Evolutionary conservation across 2,113 vertebrate species (phyloP), one percentile per base, ranked within the genome.

Genomic region (Daphoenositta chrysoptera): DNA sequence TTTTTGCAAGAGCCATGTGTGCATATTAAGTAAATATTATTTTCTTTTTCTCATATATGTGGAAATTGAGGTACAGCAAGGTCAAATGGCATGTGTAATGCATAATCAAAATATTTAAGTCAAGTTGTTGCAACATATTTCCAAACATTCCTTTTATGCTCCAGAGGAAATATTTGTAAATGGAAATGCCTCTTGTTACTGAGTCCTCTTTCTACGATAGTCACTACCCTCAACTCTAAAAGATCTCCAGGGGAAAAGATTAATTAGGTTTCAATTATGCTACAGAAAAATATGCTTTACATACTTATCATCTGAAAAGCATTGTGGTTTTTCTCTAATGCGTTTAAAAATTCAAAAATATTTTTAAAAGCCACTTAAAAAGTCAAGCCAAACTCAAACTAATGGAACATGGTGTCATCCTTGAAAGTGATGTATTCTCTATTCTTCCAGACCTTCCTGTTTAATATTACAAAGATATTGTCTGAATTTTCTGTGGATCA

Each of bases 331-430:
- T 98, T 97, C 95, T 97, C 96, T 97, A 97, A 98, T 97, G 97
- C 97, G 93, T 98, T 98, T 98, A 97, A 98, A 98, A 97, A 98
- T 97, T 98, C 97, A 98, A 96, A 98, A 97, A 97, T 98, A 97
- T 98, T 98, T 98, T 98, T 97, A 95, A 98, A 98, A 98, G 97
- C 96, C 97, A 98, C 97, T 98, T 98, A 95, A 97, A 98, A 97
- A 98, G 97, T 97, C 97, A 97, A 94, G 86, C 92, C 89, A 94
- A 98, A 98, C 92, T 97, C 97, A 90, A 92, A 92, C 96, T 98
- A 98, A 98, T 98, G 98, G 97, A 98, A 95, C 60, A 79, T 64
- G 18, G 96, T 97, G 96, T 98, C 89, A 61, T 97, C 91, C 87
- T 97, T 97, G 84, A 96, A 97, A 95, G 9, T 95, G 95, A 98